Conservation (phyloP, 2,888 invertebrate genomes). For the Troides oblongomaculatus region DNA sequence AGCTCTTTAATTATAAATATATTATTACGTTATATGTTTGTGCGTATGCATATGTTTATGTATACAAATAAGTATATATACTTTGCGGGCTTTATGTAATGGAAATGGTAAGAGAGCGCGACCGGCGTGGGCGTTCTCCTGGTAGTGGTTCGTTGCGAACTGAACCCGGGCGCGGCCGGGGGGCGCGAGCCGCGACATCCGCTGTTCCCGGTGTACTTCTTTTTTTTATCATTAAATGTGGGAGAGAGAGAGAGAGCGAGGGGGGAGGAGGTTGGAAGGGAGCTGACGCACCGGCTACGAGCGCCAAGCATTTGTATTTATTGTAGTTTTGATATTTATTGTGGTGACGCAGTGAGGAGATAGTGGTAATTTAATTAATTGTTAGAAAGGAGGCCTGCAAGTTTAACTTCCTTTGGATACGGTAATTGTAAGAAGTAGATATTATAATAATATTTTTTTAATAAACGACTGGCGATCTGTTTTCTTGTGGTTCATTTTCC, state of each 20-base stretch:
- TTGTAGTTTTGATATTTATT: conserved; percentile 9
- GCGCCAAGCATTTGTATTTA: conserved; percentile 8
- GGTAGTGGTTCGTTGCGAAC: background rate
- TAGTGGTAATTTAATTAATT: conserved; percentile 5
- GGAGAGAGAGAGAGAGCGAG: background rate
- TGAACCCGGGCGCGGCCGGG: background rate
- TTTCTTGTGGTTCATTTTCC: background rate
- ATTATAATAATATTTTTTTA: conserved; percentile 21
- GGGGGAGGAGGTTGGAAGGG: background rate
- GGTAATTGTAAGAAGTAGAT: conserved; percentile 13
- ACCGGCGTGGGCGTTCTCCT: no score
- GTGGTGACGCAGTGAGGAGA: conserved; percentile 12
- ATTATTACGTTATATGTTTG: background rate
- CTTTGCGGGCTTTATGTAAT: background rate
- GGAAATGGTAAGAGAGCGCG: background rate
- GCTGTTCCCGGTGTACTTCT: background rate
- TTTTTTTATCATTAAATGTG: background rate
- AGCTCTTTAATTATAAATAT: background rate
- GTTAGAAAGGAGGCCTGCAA: background rate
- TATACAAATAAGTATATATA: background rate
- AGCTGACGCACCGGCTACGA: background rate
- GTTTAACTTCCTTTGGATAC: conserved; percentile 14
- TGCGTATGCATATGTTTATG: background rate
- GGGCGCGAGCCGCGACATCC: background rate
- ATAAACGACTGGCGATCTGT: conserved; percentile 7